Evolutionary conservation across 2,113 vertebrate species (phyloP).

Genomic region (Melanotaenia duboulayi): DNA sequence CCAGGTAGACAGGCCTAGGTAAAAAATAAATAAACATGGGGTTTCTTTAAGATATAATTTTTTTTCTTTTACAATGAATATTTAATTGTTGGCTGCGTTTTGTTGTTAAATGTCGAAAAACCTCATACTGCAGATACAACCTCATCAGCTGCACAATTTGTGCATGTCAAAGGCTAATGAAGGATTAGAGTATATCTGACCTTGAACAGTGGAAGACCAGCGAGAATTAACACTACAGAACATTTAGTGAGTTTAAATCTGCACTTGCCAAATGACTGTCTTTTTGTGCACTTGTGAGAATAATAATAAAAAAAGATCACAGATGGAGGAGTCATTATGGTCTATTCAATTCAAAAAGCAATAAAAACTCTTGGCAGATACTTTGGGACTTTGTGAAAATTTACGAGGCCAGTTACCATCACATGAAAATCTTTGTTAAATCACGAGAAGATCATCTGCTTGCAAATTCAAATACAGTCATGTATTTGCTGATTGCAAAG

Average conservation of each 20-base stretch:
- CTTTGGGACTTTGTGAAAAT: conserved; percentile 71
- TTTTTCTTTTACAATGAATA: neutral
- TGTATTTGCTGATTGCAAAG: conserved; percentile 56
- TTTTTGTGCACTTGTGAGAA: conserved; percentile 50
- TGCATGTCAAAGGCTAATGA: conserved; percentile 23
- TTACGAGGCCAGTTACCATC: conserved; percentile 68
- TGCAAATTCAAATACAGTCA: conserved; percentile 67
- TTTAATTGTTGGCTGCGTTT: conserved; percentile 5
- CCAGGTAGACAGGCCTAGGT: conserved; percentile 95
- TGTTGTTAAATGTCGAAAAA: conserved; percentile 19
- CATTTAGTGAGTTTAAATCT: conserved; percentile 45
- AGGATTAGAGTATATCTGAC: conserved; percentile 46
- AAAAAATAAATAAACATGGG: conserved; percentile 32
- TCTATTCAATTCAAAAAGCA: conserved; percentile 69
- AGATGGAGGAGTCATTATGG: conserved; percentile 67
- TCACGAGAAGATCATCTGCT: conserved; percentile 63
- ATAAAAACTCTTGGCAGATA: conserved; percentile 65
- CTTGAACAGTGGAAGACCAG: conserved; percentile 44
- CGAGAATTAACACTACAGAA: conserved; percentile 44
- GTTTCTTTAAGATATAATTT: neutral
- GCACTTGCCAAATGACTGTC: conserved; percentile 49
- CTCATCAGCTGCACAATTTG: conserved; percentile 12
- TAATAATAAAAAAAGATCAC: conserved; percentile 53
- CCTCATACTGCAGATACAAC: neutral
- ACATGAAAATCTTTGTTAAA: conserved; percentile 67